Percentiles rank a stretch among this genome's conserved stretches.
Evolutionary conservation across 2,888 invertebrate genomes (phyloP).

Genomic region (Hanleya hanleyi): DNA sequence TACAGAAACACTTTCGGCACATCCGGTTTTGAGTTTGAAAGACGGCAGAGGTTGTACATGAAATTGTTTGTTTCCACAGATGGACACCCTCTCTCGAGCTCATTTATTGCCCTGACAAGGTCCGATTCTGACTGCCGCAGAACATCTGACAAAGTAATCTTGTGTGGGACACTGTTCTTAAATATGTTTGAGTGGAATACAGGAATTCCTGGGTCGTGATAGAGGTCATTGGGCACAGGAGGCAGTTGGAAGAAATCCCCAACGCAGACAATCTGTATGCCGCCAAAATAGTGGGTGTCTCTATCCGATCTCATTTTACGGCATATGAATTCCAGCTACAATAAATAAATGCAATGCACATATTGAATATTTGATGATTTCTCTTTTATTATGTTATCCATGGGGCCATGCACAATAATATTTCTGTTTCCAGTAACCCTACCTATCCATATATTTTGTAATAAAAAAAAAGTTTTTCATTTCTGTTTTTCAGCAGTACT

Average conservation of each 20-base stretch:
- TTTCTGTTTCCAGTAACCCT: no score
- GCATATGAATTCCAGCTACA: no score
- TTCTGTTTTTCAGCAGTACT: no score
- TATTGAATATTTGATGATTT: no score
- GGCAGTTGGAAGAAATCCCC: not conserved
- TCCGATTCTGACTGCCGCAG: not conserved
- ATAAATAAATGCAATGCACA: no score
- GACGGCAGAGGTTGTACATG: not conserved
- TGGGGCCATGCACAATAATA: no score
- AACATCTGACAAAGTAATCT: not conserved
- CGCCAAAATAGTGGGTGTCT: not conserved
- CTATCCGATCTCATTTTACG: no score
- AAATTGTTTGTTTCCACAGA: not conserved
- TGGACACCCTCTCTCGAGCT: not conserved
- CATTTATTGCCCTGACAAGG: not conserved
- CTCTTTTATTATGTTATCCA: no score
- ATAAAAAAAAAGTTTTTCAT: no score
- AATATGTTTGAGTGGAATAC: not conserved
- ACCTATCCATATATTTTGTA: no score
- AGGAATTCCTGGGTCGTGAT: not conserved
- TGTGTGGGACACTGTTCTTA: not conserved
- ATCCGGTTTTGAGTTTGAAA: not conserved
- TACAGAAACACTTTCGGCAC: not conserved
- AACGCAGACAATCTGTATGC: not conserved
- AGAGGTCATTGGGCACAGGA: constrained; percentile 1